Base-by-base conservation (phyloP, 2,113 vertebrate genomes). In the Ahaetulla prasina region DNA sequence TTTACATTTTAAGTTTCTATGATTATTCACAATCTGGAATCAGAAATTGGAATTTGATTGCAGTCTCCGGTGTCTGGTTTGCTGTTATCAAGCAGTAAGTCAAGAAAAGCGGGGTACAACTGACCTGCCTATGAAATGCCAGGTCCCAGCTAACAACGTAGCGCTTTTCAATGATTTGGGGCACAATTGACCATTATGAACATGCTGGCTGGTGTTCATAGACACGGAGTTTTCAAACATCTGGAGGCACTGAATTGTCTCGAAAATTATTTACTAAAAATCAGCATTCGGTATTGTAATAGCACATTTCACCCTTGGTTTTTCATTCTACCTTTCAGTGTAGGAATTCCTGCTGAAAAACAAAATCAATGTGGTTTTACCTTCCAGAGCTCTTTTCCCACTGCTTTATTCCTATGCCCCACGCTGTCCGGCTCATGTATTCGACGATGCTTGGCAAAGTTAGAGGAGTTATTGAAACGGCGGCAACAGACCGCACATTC, bases 381-480 rank as follows among this genome's bases (percentile, higher is more conserved):
- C 12, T n/a, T 39, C 88, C 92, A 54, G 45, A 53, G 22, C 12
- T 45, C 80, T 92, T 89, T 92, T 54, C 30, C 74, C 45, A 50
- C 45, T 16, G 0, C 74, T 57, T 90, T 92, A 30, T 25, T 47
- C 18, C 80, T 63, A n/a, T 39, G 60, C 18, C 94, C 87, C 10
- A 49, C 27, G 4, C 92, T 63, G 45, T 92, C 92, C 4, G 93
- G 92, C 27, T 91, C 52, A 50, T 95, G 95, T 25, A 92, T 74
- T 35, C 93, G 85, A 52, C 93, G 93, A 84, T 94, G 95, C 45
- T 95, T 95, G 80, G 94, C 93, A 55, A 95, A 94, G 57, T 95
- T 94, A 87, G 95, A 94, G 88, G 95, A 93, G 43, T 94, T 95
- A 89, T 95, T 95, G 57, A 95, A 95, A 10, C 95, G 90, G 30